These are phyloP conservation scores for Cordilura impudica DNA, from an alignment of 2,888 invertebrate species.

Conservation along the genomic window DNA sequence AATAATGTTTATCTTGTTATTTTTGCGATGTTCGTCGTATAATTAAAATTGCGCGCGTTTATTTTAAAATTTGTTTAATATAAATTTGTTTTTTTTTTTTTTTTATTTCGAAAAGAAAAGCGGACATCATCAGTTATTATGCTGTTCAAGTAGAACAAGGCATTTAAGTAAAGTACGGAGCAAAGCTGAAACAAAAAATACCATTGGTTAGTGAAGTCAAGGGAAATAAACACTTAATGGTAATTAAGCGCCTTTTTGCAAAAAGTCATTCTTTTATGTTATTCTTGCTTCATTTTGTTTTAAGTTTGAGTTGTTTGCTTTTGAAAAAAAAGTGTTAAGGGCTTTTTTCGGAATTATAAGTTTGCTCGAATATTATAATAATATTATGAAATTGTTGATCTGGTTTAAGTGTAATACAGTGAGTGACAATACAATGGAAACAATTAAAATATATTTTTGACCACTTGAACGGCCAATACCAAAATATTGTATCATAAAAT, in stretches of 20 bases:
- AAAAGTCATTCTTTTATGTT: conserved; percentile 14
- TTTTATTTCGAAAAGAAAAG: neutral
- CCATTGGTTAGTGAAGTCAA: conserved; percentile 47
- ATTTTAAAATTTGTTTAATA: conserved; percentile 37
- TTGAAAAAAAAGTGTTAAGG: neutral
- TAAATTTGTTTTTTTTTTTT: conserved; percentile 1
- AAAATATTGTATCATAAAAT: too few relatives aligned
- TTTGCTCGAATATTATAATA: too few relatives aligned
- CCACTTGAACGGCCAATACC: too few relatives aligned
- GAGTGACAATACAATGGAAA: too few relatives aligned
- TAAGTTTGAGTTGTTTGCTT: neutral
- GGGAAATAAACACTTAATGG: conserved; percentile 55
- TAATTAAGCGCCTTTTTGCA: conserved; percentile 48
- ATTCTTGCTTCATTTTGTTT: neutral
- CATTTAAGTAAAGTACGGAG: conserved; percentile 1
- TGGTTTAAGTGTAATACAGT: too few relatives aligned
- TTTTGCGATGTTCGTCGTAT: conserved; percentile 9
- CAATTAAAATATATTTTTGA: too few relatives aligned
- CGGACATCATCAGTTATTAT: conserved; percentile 35
- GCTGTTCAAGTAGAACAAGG: conserved; percentile 25
- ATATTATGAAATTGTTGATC: too few relatives aligned
- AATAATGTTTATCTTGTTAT: conserved; percentile 23
- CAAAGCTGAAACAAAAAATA: conserved; percentile 27
- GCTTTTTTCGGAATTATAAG: neutral
- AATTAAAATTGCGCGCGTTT: conserved; percentile 57